Base-by-base conservation (phyloP, 2,888 invertebrate genomes). In the Mythimna ferrago region DNA sequence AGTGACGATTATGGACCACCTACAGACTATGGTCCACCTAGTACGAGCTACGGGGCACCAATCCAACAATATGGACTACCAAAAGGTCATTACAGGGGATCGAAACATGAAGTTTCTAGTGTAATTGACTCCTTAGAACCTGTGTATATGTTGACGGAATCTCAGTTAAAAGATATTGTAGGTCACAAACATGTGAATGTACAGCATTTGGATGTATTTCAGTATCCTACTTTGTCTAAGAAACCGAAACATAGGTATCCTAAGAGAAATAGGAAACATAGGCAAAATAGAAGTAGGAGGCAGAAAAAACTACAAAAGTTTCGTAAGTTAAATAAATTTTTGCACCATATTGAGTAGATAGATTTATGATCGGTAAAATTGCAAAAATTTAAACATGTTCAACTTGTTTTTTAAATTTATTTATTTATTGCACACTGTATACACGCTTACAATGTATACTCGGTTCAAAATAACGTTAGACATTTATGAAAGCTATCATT, bases 141-240 rank as follows among this genome's bases (percentile, higher is more conserved):
- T 0, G 91, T 96, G 0, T 96, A 95, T 64, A 91, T 96, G 90
- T 75, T 96, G 14, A 95, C 95, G 0, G 92, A 94, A 73, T 88
- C 93, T 0, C 95, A 96, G 65, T 80, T 96, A 2, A 93, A 94
- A 83, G 90, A 90, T 38, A 77, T 96, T 2, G 85, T 95, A 2
- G 94, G 94, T 0, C 92, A 93, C 2, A 61, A 65, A 65, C 92
- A 94, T 76, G 80, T 94, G 1, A 95, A 96, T 74, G 94, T 95
- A 41, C 92, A 93, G 54, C 95, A 95, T 87, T 88, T 94, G 64
- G 95, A 95, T 60, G 89, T 94, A 0, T 94, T 88, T 56, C 94
- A 95, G 78, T 81, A 86, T 7, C 62, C 76, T 2, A 51, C 72
- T 11, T 21, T 91, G 44, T 70, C 66, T 7, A 89, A 48, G 6